Evolutionary conservation across 1,140 invertebrate genomes (phyloP).

Genomic region (Drosophila eugracilis): DNA sequence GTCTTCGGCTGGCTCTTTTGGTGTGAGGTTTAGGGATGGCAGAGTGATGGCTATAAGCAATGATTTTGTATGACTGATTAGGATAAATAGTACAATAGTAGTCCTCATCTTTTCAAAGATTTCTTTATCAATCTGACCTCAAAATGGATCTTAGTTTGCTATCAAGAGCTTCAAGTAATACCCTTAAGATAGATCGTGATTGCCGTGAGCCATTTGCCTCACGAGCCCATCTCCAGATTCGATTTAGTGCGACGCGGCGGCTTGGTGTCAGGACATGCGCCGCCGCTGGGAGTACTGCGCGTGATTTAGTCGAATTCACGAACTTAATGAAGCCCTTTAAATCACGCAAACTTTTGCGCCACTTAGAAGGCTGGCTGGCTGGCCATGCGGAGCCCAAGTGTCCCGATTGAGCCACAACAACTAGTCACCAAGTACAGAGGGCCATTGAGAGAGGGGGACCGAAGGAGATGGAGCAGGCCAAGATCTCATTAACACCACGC

Average conservation of each 20-base stretch:
- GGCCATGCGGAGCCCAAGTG: background rate
- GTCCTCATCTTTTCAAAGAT: too few species aligned
- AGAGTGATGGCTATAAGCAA: background rate
- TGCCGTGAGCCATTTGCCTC: constrained; percentile 23
- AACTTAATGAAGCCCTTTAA: constrained; percentile 85
- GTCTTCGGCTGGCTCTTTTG: constrained; percentile 13
- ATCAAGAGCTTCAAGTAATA: too few species aligned
- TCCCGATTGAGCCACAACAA: constrained; percentile 72
- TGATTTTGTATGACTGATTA: too few species aligned
- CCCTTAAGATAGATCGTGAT: constrained; percentile 2
- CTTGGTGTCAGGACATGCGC: constrained; percentile 75
- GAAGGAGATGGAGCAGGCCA: constrained; percentile 45
- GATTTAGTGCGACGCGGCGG: constrained; percentile 5
- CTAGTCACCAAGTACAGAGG: constrained; percentile 46
- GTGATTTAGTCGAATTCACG: constrained; percentile 85
- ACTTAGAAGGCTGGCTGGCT: constrained; percentile 66
- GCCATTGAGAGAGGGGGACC: background rate
- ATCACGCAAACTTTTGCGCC: constrained; percentile 83
- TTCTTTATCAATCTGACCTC: too few species aligned
- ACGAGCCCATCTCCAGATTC: constrained; percentile 32
- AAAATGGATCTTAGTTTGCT: too few species aligned
- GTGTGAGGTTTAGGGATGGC: constrained; percentile 19
- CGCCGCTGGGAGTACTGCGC: constrained; percentile 61
- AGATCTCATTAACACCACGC: constrained; percentile 84
- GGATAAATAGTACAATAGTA: too few species aligned